Conservation (phyloP, 2,888 invertebrate species). For the Dryobota labecula region DNA sequence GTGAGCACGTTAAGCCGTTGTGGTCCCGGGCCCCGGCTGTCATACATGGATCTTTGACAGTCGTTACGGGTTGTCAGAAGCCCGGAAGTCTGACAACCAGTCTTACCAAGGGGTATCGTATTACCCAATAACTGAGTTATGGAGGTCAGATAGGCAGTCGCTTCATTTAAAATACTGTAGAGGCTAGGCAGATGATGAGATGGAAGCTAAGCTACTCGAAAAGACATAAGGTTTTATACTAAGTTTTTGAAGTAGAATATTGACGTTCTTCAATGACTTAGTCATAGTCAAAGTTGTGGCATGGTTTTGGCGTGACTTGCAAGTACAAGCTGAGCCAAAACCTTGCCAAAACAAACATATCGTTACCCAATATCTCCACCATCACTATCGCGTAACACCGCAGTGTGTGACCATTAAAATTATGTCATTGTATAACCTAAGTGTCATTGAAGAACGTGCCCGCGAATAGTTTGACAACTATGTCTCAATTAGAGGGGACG, state of each 20-base stretch:
- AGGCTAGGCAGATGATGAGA: no score
- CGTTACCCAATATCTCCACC: conserved; percentile 39
- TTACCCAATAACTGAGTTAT: no score
- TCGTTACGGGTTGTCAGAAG: no score
- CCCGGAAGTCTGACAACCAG: no score
- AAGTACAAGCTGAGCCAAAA: not conserved
- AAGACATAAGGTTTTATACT: not conserved
- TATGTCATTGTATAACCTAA: conserved; percentile 49
- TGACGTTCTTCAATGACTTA: not conserved
- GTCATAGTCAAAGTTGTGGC: conserved; percentile 5
- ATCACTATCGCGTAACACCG: conserved; percentile 25
- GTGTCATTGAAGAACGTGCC: conserved; percentile 61
- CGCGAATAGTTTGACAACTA: conserved; percentile 62
- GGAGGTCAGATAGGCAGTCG: no score
- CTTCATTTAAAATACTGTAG: no score
- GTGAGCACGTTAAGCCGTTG: no score
- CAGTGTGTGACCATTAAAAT: conserved; percentile 58
- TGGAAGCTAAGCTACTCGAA: not conserved
- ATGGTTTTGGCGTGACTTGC: not conserved
- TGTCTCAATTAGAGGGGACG: conserved; percentile 50
- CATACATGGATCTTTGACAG: no score
- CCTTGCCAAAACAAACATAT: conserved; percentile 30
- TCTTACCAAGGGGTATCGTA: no score
- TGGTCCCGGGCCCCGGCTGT: no score
- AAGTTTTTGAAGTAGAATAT: not conserved